Conservation (phyloP, 2,888 invertebrate genomes). For the Caenorhabditis plicata region DNA sequence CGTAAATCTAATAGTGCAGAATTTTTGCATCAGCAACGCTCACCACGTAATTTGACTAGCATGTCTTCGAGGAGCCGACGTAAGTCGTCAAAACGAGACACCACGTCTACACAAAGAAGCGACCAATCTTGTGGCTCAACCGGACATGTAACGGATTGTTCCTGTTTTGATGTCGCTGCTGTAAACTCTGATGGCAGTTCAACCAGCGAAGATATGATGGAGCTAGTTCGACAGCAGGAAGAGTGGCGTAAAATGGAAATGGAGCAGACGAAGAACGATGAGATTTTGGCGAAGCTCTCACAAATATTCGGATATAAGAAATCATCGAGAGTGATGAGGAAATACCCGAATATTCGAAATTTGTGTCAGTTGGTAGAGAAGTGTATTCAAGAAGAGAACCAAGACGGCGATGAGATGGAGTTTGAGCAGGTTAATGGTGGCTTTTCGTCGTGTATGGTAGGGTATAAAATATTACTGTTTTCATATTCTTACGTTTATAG, state of each 20-base stretch:
- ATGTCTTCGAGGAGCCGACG: conserved; percentile 2
- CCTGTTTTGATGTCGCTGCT: neutral
- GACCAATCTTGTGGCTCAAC: neutral
- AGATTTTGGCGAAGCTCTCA: conserved; percentile 25
- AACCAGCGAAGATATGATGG: conserved; percentile 5
- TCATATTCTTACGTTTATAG: too few species aligned
- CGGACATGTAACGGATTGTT: neutral
- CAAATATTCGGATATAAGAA: conserved; percentile 34
- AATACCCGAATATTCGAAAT: conserved; percentile 17
- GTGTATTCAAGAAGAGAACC: conserved; percentile 22
- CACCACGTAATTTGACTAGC: too few species aligned
- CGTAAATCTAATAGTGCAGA: too few species aligned
- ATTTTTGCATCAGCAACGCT: too few species aligned
- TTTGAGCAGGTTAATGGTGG: too few species aligned
- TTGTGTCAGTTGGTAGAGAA: conserved; percentile 29
- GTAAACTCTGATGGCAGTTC: neutral
- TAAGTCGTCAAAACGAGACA: too few species aligned
- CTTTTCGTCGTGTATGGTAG: too few species aligned
- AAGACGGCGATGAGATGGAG: conserved; percentile 13
- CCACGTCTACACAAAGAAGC: too few species aligned
- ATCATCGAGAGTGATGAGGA: conserved; percentile 28
- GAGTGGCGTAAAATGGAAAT: conserved; percentile 1
- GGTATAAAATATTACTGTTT: too few species aligned
- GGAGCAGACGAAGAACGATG: conserved; percentile 19
- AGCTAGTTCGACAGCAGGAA: conserved; percentile 5